Base-by-base conservation (phyloP, 2,797 vertebrate genomes). In the Poeciliopsis turneri region DNA sequence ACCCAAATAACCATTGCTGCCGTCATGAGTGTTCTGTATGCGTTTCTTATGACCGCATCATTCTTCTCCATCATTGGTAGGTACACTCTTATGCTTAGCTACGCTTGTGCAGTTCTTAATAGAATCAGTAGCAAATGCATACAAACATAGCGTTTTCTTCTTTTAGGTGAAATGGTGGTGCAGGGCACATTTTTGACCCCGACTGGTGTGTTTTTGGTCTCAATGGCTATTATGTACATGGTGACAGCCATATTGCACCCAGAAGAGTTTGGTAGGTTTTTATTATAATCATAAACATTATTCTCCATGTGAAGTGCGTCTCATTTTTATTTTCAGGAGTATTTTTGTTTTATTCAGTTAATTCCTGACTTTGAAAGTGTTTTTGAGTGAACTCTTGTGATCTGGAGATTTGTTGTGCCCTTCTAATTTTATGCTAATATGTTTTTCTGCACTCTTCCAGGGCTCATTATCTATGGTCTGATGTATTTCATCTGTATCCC, bases 401-500 rank as follows among this genome's bases (percentile, higher is more conserved):
- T 36, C 18, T 61, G 15, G 59, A 33, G 30, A 10, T 20, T 68
- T 45, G 30, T 9, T 2, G 5, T 13, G 15, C 15, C 36, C 43
- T 66, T 10, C 15, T 49, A 2, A 46, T 49, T 43, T 47, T 15
- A 39, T 57, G 36, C 64, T 71, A 28, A 49, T 13, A n/a, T 69
- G 4, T 11, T 20, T 61, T 70, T n/a, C 76, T 41, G 76, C 81
- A 86, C 15, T 87, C 47, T 70, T 79, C 28, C 78, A 93, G 93
- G 80, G 15, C 80, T 91, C 88, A 93, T 94, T 33, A 8, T 94
- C 81, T 96, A 97, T 16, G 96, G 96, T 68, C 88, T 97, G 84
- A 94, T 97, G 94, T 97, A 97, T 87, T 96, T 96, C 89, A 95
- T 97, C 87, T 97, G 96, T 85, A 96, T 97, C 74, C 96, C 96